Percentiles rank a stretch among this genome's conserved stretches.
phyloP scores from a whole-genome alignment of 1,140 invertebrate genomes.

The Chrysopa pallens region DNA sequence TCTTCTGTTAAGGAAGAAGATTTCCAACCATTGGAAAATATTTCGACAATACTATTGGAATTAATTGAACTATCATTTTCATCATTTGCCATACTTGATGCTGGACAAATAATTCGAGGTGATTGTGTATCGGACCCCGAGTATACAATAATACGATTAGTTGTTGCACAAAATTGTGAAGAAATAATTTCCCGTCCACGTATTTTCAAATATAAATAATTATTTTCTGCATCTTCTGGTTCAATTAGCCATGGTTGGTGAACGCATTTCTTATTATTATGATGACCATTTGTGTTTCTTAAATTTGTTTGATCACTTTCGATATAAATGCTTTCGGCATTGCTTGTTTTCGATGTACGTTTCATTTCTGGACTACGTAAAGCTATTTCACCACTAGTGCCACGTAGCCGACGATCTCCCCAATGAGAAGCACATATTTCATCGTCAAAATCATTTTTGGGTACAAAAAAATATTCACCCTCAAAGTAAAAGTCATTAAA shows the following conservation, averaged over 20 bases:
- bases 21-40: constrained; percentile 61
- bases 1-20: constrained; percentile 22
- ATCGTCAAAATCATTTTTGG: constrained; percentile 27
- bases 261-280: constrained; percentile 33
- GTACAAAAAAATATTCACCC: constrained; percentile 53
- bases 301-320: constrained; percentile 27
- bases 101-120: constrained; percentile 46
- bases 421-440: constrained; percentile 36
- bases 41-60: constrained; percentile 31
- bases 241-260: constrained; percentile 62
- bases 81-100: constrained; percentile 18
- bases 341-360: not conserved
- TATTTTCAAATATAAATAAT: constrained; percentile 52
- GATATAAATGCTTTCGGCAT: constrained; percentile 15
- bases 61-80: constrained; percentile 14
- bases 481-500: constrained; percentile 66
- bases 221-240: constrained; percentile 44
- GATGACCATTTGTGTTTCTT: constrained; percentile 19
- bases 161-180: constrained; percentile 38
- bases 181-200: constrained; percentile 40
- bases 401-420: constrained; percentile 39
- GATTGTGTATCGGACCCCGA: constrained; percentile 36
- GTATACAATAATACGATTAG: constrained; percentile 57
- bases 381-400: constrained; percentile 51
- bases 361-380: constrained; percentile 14